Evolutionary conservation across 1,140 invertebrate genomes (phyloP).

Genomic region (Platyura marginata): DNA sequence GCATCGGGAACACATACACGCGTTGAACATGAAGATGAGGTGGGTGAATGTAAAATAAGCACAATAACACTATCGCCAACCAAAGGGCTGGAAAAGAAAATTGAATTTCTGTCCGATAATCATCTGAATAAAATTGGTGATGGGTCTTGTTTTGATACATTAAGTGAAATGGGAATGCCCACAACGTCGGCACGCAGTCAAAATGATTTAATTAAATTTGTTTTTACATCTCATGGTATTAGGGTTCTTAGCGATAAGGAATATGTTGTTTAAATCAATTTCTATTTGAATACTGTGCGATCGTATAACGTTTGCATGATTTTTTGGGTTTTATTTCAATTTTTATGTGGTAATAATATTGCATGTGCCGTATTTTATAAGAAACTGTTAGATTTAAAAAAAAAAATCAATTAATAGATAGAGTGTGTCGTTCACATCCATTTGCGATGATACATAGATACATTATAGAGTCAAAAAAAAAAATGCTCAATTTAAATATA

Average conservation of each 20-base stretch:
- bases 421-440: too few species aligned
- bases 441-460: too few species aligned
- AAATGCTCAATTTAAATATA: too few species aligned
- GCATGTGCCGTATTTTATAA: too few species aligned
- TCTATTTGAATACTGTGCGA: too few species aligned
- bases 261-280: conserved; percentile 39
- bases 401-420: too few species aligned
- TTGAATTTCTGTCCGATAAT: conserved; percentile 7
- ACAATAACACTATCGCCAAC: conserved; percentile 1
- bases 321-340: too few species aligned
- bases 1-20: conserved; percentile 22
- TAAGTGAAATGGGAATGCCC: conserved; percentile 14
- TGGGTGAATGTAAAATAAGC: conserved; percentile 19
- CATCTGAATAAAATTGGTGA: conserved; percentile 12
- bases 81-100: conserved; percentile 11
- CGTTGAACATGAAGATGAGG: conserved; percentile 23
- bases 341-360: too few species aligned
- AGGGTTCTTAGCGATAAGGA: conserved; percentile 56
- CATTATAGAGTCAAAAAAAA: too few species aligned
- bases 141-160: conserved; percentile 5
- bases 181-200: conserved; percentile 29
- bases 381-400: too few species aligned
- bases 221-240: conserved; percentile 51
- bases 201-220: conserved; percentile 46
- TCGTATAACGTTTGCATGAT: too few species aligned